phyloP scores from a whole-genome alignment of 2,888 invertebrate genomes.

The Tubulanus polymorphus region DNA sequence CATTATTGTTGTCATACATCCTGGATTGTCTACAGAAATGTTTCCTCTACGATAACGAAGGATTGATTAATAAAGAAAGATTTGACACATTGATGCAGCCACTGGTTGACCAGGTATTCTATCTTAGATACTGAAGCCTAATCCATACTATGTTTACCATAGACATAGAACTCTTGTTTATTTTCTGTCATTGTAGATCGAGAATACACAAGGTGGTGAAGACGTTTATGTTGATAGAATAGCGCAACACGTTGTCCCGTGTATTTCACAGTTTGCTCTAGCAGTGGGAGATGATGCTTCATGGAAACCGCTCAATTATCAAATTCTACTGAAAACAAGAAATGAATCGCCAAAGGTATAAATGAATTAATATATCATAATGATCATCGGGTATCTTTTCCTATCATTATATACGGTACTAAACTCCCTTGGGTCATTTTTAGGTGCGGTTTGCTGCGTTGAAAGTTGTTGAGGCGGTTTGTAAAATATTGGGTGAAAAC shows the following conservation, averaged over 20 bases:
- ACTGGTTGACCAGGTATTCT: slow-evolving; percentile 72
- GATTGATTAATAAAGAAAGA: slow-evolving; percentile 77
- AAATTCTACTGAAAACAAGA: slow-evolving; percentile 81
- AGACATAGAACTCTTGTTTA: no score
- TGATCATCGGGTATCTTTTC: slow-evolving; percentile 3
- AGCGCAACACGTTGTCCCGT: slow-evolving; percentile 66
- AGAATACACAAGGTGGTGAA: slow-evolving; percentile 53
- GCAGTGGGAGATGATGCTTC: slow-evolving; percentile 74
- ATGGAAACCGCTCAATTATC: slow-evolving; percentile 88
- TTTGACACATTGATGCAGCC: slow-evolving; percentile 82
- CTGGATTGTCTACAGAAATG: slow-evolving; percentile 72
- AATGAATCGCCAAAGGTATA: slow-evolving; percentile 70
- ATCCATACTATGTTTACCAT: neutral
- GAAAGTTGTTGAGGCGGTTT: slow-evolving; percentile 71
- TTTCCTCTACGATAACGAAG: slow-evolving; percentile 77
- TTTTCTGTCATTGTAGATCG: slow-evolving; percentile 44
- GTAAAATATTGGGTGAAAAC: slow-evolving; percentile 79
- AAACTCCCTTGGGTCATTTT: slow-evolving; percentile 12
- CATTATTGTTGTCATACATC: slow-evolving; percentile 67
- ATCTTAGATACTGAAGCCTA: neutral
- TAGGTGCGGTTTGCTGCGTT: slow-evolving; percentile 67
- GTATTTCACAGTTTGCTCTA: slow-evolving; percentile 76
- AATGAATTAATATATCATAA: slow-evolving; percentile 44
- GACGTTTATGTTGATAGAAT: slow-evolving; percentile 62
- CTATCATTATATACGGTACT: slow-evolving; percentile 1